These are phyloP conservation scores for Ataeniobius toweri DNA, from an alignment of 2,797 vertebrate genomes.

Conservation along the genomic window DNA sequence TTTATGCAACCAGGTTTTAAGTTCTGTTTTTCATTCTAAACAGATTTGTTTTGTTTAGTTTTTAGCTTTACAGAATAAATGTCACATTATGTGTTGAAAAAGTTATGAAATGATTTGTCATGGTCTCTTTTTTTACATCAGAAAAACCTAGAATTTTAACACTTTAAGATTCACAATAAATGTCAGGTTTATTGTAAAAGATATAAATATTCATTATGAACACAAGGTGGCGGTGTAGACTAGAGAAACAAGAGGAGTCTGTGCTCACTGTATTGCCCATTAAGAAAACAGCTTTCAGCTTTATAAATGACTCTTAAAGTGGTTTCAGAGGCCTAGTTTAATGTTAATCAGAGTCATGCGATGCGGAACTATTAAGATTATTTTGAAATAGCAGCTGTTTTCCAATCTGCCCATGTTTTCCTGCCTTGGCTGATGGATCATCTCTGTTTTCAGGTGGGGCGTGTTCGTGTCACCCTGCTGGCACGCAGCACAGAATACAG, in stretches of 20 bases:
- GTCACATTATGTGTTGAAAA: neutral
- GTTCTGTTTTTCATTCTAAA: neutral
- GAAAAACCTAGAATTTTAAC: neutral
- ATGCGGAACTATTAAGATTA: conserved; percentile 1
- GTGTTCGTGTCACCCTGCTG: conserved; percentile 93
- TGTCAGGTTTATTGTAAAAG: neutral
- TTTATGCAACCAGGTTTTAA: neutral
- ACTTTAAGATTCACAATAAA: neutral
- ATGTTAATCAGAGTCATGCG: conserved; percentile 4
- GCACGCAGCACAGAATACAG: conserved; percentile 94
- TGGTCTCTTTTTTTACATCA: neutral
- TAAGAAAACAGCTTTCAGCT: conserved; percentile 5
- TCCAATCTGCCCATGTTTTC: conserved; percentile 39
- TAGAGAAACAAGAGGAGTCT: conserved; percentile 13
- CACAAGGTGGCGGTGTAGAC: conserved; percentile 67
- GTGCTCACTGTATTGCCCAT: neutral
- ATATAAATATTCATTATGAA: conserved; percentile 24
- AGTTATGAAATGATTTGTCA: neutral
- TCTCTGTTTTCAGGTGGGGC: conserved; percentile 85
- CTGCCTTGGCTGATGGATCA: conserved; percentile 67
- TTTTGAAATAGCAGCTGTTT: conserved; percentile 52
- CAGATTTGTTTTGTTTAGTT: neutral
- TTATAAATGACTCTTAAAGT: neutral
- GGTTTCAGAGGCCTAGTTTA: conserved; percentile 3
- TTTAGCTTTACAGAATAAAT: neutral